phyloP scores from a whole-genome alignment of 2,113 vertebrate species.

The Platichthys flesus region DNA sequence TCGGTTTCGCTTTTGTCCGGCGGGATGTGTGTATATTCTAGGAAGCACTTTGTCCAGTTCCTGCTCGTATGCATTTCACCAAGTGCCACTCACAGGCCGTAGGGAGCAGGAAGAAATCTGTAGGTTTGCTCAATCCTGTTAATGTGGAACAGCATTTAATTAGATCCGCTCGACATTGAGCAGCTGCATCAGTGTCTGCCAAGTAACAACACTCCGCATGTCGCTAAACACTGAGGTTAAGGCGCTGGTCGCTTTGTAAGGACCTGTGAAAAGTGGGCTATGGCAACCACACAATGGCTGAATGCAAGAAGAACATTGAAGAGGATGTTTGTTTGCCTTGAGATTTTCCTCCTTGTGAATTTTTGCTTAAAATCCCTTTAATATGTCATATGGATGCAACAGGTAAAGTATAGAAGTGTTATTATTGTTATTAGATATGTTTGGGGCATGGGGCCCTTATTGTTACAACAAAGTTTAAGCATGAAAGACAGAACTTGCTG shows the following conservation, averaged over 20 bases:
- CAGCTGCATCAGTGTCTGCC: slow-evolving; percentile 58
- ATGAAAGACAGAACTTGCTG: no score
- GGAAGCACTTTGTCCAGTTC: slow-evolving; percentile 65
- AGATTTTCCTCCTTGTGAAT: not conserved
- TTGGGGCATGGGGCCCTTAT: no score
- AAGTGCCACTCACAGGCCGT: slow-evolving; percentile 78
- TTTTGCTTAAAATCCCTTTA: not conserved
- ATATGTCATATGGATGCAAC: not conserved
- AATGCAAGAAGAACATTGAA: not conserved
- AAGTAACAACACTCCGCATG: slow-evolving; percentile 38
- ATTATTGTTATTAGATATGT: not conserved
- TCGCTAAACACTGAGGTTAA: slow-evolving; percentile 39
- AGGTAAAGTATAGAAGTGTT: not conserved
- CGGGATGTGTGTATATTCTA: slow-evolving; percentile 64
- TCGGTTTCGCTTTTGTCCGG: slow-evolving; percentile 71
- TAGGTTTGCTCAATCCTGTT: slow-evolving; percentile 81
- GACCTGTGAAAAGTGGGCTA: slow-evolving; percentile 16
- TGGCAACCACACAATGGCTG: slow-evolving; percentile 14
- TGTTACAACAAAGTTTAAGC: no score
- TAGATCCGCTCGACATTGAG: slow-evolving; percentile 75
- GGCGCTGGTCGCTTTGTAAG: slow-evolving; percentile 12
- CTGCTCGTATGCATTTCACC: slow-evolving; percentile 78
- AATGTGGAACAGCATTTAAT: slow-evolving; percentile 85
- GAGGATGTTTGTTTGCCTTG: slow-evolving; percentile 25
- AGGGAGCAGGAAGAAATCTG: slow-evolving; percentile 63